Percentiles rank a stretch among this genome's conserved stretches.
Conservation (phyloP, 2,113 vertebrate genomes). For the Zingel zingel region DNA sequence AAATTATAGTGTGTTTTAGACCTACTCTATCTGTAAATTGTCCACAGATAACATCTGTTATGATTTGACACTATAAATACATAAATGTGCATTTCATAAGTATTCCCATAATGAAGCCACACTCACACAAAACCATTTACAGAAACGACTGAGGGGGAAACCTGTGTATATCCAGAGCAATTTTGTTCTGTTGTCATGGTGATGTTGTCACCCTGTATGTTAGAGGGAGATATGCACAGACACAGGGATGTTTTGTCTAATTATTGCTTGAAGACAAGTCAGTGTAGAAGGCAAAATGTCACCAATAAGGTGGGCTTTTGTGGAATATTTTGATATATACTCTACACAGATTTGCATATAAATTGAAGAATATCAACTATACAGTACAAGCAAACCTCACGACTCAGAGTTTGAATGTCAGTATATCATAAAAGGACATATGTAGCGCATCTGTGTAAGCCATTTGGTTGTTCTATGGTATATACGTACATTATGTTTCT, state of each 20-base stretch:
- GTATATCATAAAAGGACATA: constrained; percentile 13
- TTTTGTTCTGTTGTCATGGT: constrained; percentile 67
- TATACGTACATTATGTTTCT: no score
- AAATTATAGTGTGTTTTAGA: no score
- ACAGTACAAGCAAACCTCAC: neutral
- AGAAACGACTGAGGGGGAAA: neutral
- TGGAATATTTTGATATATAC: constrained; percentile 25
- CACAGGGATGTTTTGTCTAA: constrained; percentile 35
- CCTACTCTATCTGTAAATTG: no score
- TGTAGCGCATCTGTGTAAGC: neutral
- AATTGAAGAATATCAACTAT: constrained; percentile 30
- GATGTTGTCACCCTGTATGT: constrained; percentile 50
- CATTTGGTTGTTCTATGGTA: neutral
- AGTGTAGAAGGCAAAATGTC: constrained; percentile 61
- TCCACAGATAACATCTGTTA: no score
- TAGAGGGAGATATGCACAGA: constrained; percentile 35
- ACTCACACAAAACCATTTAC: neutral
- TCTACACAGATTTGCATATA: constrained; percentile 52
- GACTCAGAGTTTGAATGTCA: neutral
- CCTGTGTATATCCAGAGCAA: neutral
- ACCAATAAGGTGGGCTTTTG: constrained; percentile 11
- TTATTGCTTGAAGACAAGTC: constrained; percentile 48
- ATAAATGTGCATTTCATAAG: neutral
- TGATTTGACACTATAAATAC: no score
- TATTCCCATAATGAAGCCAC: neutral